Percentiles rank a stretch among this genome's conserved stretches.
Conservation (phyloP, 2,888 invertebrate genomes). For the Philonicus albiceps region DNA sequence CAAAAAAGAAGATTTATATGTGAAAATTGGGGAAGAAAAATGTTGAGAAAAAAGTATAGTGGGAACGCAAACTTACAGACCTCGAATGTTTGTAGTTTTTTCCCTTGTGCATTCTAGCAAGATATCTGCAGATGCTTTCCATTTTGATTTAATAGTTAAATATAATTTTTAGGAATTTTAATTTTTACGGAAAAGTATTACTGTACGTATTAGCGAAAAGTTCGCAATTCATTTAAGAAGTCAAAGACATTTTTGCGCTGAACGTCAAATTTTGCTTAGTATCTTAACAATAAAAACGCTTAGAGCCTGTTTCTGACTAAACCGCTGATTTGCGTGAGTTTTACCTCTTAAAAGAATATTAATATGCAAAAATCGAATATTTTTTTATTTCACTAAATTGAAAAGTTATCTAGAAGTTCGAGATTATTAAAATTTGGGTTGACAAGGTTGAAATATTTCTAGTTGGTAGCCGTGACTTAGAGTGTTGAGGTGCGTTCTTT, state of each 20-base stretch:
- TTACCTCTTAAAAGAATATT: neutral
- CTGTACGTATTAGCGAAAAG: neutral
- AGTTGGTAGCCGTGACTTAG: neutral
- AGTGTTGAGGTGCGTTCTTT: neutral
- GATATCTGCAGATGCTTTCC: neutral
- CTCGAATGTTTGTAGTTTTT: neutral
- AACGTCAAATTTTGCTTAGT: neutral
- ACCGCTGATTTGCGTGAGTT: constrained; percentile 22
- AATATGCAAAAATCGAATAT: neutral
- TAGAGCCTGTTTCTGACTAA: constrained; percentile 1
- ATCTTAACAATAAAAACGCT: neutral
- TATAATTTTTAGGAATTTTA: neutral
- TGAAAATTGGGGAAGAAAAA: constrained; percentile 25
- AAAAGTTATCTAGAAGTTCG: neutral
- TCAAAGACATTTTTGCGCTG: neutral
- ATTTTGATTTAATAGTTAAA: neutral
- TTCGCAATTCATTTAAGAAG: neutral
- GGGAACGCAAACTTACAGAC: neutral
- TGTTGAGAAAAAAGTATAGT: neutral
- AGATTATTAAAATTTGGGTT: neutral
- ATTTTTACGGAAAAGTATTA: neutral
- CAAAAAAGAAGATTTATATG: constrained; percentile 35
- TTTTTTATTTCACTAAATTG: neutral
- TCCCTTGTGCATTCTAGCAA: neutral
- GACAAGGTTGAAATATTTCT: neutral